These are phyloP conservation scores for Neodon shergylaensis DNA, from an alignment of 2,113 vertebrate genomes.

Conservation along the genomic window DNA sequence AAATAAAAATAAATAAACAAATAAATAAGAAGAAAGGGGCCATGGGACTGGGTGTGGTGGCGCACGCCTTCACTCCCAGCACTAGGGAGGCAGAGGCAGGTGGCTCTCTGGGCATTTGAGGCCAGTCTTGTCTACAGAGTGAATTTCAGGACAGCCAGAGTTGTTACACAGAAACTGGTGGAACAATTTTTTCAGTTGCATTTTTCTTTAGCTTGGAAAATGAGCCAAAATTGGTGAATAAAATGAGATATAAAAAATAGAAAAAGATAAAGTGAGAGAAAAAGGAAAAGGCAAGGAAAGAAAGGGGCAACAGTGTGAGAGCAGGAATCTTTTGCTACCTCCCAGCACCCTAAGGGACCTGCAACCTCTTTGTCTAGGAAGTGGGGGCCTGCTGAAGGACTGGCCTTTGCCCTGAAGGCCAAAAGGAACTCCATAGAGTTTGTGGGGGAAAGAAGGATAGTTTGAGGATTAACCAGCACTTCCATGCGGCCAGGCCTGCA, in stretches of 20 bases:
- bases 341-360: not conserved
- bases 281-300: not conserved
- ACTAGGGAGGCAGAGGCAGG: not conserved
- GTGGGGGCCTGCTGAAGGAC: not conserved
- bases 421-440: not conserved
- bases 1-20: no score
- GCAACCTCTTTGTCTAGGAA: not conserved
- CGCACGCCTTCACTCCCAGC: not conserved
- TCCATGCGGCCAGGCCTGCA: accelerated
- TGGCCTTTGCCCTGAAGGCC: not conserved
- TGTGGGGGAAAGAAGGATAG: not conserved
- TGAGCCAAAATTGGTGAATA: not conserved
- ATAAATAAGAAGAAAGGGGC: not conserved
- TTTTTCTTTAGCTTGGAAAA: not conserved
- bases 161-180: not conserved
- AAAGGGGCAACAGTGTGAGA: accelerated
- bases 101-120: not conserved
- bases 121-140: not conserved
- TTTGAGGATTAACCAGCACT: not conserved
- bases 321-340: not conserved
- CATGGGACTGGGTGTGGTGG: not conserved
- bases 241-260: not conserved
- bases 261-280: not conserved
- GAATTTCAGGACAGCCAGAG: not conserved
- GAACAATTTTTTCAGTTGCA: not conserved